A percentile compares a stretch with the other conserved stretches of the same genome.
Conservation (phyloP, 2,888 invertebrate genomes). For the Litoditis marina region DNA sequence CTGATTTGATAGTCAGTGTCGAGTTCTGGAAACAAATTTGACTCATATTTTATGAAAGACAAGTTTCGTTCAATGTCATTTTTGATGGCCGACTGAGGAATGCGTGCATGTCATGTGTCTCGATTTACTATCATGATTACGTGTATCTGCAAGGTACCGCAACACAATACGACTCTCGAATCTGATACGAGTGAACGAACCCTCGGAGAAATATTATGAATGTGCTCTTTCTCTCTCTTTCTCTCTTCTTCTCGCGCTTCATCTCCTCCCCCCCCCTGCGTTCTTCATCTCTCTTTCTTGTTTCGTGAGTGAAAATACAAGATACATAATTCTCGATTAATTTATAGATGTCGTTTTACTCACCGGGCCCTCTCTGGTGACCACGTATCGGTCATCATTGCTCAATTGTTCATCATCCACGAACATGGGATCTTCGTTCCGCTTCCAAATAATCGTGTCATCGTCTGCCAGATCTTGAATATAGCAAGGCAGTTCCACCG, state of each 20-base stretch:
- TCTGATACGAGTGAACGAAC: too few species aligned
- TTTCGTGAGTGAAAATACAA: too few species aligned
- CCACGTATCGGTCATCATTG: conserved; percentile 17
- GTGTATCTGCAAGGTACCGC: conserved; percentile 11
- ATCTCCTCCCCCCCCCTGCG: too few species aligned
- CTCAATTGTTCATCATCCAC: conserved; percentile 17
- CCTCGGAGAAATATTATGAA: too few species aligned
- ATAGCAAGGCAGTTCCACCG: conserved; percentile 9
- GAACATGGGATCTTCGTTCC: conserved; percentile 17
- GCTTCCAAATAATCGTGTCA: conserved; percentile 21
- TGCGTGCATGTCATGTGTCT: not conserved
- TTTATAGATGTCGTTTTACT: too few species aligned
- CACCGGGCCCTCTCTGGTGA: conserved; percentile 11
- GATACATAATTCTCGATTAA: too few species aligned
- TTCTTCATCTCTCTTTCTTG: too few species aligned
- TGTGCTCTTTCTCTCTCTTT: too few species aligned
- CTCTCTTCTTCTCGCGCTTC: too few species aligned
- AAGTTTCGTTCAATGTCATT: not conserved
- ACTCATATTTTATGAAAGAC: not conserved
- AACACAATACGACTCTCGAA: too few species aligned
- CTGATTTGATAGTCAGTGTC: conserved; percentile 38
- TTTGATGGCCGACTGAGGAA: not conserved
- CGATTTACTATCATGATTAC: conserved; percentile 17
- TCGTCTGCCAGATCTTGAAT: conserved; percentile 11
- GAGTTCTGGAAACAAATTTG: conserved; percentile 33